Percentiles rank a stretch among this genome's conserved stretches.
Conservation (phyloP, 2,113 vertebrate species). For the Steatornis caripensis region DNA sequence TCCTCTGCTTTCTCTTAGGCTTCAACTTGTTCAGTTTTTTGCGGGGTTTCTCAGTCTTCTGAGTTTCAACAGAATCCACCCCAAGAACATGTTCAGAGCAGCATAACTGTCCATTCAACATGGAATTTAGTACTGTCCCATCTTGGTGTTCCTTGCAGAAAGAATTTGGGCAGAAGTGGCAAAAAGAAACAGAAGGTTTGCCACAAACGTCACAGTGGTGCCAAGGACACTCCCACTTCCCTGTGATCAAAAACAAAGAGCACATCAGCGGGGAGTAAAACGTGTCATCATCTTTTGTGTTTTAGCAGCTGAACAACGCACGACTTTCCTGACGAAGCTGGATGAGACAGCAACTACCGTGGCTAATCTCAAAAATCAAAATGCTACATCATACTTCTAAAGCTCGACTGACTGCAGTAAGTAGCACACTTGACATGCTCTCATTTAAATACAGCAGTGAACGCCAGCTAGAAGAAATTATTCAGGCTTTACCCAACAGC, state of each 20-base stretch:
- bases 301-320: neutral
- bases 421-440: neutral
- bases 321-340: neutral
- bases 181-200: slow-evolving; percentile 88
- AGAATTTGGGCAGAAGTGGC: slow-evolving; percentile 96
- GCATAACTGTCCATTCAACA: slow-evolving; percentile 78
- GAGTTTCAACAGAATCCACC: slow-evolving; percentile 57
- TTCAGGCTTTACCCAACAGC: neutral
- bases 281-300: fast-evolving
- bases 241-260: slow-evolving; percentile 65
- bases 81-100: slow-evolving; percentile 88
- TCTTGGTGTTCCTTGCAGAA: slow-evolving; percentile 94
- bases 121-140: slow-evolving; percentile 76
- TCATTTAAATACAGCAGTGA: neutral
- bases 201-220: slow-evolving; percentile 98
- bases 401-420: neutral
- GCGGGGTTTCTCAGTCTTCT: slow-evolving; percentile 52
- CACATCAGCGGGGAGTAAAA: neutral
- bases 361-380: neutral
- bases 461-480: neutral
- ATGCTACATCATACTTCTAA: neutral
- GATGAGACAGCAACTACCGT: neutral
- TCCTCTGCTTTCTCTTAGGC: slow-evolving; percentile 69
- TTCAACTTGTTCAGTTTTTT: slow-evolving; percentile 55
- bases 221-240: slow-evolving; percentile 98